Percentiles rank a stretch among this genome's conserved stretches.
phyloP scores from a whole-genome alignment of 2,888 invertebrate genomes.

The Agrotis exclamationis region DNA sequence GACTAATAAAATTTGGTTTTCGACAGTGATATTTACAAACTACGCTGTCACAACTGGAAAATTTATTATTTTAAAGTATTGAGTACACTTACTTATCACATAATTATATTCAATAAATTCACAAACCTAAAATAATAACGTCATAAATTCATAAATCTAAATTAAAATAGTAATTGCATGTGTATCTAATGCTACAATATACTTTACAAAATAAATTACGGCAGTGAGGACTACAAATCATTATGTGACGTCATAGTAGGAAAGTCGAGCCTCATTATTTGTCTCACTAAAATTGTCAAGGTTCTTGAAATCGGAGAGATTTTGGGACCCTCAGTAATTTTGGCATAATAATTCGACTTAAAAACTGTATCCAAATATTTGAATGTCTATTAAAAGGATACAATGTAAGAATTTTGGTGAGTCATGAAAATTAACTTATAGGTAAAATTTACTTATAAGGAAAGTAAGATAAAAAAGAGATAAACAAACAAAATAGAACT shows the following conservation, averaged over 20 bases:
- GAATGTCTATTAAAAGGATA: not conserved
- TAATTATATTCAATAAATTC: not conserved
- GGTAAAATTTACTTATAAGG: no score
- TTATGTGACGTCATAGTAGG: slow-evolving; percentile 3
- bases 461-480: no score
- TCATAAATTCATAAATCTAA: not conserved
- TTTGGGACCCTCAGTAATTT: not conserved
- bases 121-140: no score
- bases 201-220: slow-evolving; percentile 36
- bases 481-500: no score
- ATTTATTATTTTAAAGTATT: no score
- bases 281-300: no score
- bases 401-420: not conserved
- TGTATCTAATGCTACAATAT: slow-evolving; percentile 16
- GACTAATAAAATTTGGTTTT: not conserved
- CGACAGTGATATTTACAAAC: not conserved
- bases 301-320: not conserved
- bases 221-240: slow-evolving; percentile 37
- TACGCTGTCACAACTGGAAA: no score
- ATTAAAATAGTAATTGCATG: not conserved
- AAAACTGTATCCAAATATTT: not conserved
- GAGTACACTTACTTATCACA: not conserved
- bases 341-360: not conserved
- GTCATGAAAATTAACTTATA: not conserved
- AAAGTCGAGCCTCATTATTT: slow-evolving; percentile 22